phyloP scores from a whole-genome alignment of 1,140 invertebrate species.

The Dreissena rostriformis region DNA sequence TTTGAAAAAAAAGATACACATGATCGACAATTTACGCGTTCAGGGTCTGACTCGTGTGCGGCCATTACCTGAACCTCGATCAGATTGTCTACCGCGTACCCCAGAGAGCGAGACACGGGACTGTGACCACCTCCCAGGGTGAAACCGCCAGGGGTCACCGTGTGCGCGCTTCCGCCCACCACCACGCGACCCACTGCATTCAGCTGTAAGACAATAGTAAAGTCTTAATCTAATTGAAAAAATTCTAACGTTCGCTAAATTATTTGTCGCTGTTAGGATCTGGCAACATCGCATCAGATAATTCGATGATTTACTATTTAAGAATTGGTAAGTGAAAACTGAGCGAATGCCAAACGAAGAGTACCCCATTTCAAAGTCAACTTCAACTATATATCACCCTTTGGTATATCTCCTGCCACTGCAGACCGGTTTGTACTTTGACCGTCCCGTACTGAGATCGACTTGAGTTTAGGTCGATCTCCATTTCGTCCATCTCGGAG shows the following conservation, averaged over 20 bases:
- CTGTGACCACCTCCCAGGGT: constrained; percentile 70
- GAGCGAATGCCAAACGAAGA: too few species aligned
- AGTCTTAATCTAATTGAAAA: too few species aligned
- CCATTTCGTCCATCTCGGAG: constrained; percentile 53
- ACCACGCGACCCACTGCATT: constrained; percentile 47
- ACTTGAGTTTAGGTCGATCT: constrained; percentile 52
- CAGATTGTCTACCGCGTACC: constrained; percentile 69
- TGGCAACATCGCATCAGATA: too few species aligned
- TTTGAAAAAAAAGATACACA: neutral
- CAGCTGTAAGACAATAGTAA: constrained; percentile 7
- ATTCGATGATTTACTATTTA: too few species aligned
- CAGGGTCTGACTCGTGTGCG: too few species aligned
- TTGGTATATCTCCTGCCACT: constrained; percentile 61
- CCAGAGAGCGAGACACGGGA: constrained; percentile 58
- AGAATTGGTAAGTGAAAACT: too few species aligned
- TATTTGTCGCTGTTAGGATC: too few species aligned
- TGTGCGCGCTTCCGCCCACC: constrained; percentile 65
- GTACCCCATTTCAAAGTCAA: too few species aligned
- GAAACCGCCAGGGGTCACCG: constrained; percentile 66
- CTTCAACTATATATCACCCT: constrained; percentile 42
- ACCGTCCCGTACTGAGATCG: constrained; percentile 53
- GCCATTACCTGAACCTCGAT: constrained; percentile 56
- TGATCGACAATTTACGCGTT: neutral
- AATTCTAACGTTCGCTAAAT: too few species aligned
- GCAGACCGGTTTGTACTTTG: constrained; percentile 57